These are phyloP conservation scores for Acleris cristana DNA, from an alignment of 2,888 invertebrate species.

Conservation along the genomic window DNA sequence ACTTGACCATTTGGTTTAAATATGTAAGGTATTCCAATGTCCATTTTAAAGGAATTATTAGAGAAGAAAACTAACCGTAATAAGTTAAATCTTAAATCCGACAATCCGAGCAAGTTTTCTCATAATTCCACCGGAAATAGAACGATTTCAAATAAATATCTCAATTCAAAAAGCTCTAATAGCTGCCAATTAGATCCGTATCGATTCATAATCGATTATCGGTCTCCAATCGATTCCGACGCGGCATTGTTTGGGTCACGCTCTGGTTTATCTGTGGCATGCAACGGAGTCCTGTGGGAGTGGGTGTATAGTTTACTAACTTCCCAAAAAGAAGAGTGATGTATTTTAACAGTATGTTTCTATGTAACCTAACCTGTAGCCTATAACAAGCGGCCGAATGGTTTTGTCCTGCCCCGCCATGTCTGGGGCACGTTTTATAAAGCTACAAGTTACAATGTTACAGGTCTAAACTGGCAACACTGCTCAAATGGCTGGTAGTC, in stretches of 20 bases:
- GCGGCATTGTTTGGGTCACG: slow-evolving; percentile 31
- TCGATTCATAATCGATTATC: slow-evolving; percentile 26
- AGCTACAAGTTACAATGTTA: too few relatives aligned
- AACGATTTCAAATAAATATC: neutral
- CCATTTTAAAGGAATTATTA: too few relatives aligned
- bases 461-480: too few relatives aligned
- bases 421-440: too few relatives aligned
- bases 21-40: too few relatives aligned
- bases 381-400: too few relatives aligned
- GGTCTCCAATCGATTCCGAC: slow-evolving; percentile 26
- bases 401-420: too few relatives aligned
- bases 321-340: neutral
- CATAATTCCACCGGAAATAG: neutral
- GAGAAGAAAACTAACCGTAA: neutral
- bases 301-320: neutral
- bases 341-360: too few relatives aligned
- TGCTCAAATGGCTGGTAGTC: too few relatives aligned
- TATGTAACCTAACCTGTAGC: too few relatives aligned
- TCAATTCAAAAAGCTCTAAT: slow-evolving; percentile 1
- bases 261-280: slow-evolving; percentile 20
- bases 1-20: too few relatives aligned
- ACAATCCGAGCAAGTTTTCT: neutral
- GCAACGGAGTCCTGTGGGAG: slow-evolving; percentile 23
- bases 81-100: too few relatives aligned
- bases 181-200: slow-evolving; percentile 34